A percentile compares a stretch with the other conserved stretches of the same genome.
Conservation (phyloP, 2,113 vertebrate species). For the Fregetta grallaria region DNA sequence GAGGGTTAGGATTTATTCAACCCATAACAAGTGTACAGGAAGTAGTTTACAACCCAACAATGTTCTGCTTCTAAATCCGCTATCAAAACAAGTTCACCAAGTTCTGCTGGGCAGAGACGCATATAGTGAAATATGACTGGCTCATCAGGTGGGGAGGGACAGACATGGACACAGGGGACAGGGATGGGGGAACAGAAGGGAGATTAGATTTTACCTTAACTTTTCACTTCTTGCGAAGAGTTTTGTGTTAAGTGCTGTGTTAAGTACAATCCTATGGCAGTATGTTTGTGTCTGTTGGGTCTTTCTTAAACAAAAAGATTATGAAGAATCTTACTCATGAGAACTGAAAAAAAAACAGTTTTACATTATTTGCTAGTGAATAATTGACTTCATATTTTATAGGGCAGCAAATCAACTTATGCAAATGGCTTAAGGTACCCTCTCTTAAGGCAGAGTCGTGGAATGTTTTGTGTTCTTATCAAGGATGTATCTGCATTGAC, state of each 20-base stretch:
- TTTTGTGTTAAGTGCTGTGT: not conserved
- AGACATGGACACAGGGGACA: accelerated
- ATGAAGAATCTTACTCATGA: not conserved
- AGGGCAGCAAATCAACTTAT: not conserved
- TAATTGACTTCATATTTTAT: not conserved
- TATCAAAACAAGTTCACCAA: not conserved
- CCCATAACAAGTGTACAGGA: not conserved
- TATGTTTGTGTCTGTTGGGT: not conserved
- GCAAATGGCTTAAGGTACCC: not conserved
- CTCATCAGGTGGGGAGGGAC: accelerated
- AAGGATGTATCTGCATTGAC: not conserved
- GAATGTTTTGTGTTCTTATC: not conserved
- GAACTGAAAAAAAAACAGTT: not conserved
- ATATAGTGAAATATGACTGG: not conserved
- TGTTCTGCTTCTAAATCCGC: not conserved
- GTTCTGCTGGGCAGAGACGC: not conserved
- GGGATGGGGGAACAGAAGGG: not conserved
- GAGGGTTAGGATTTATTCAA: not conserved
- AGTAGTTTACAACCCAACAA: not conserved
- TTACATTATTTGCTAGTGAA: not conserved
- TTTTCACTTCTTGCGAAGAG: not conserved
- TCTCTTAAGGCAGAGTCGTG: not conserved
- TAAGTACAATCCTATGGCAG: not conserved
- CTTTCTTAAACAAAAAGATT: not conserved
- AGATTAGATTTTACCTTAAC: not conserved